Evolutionary conservation across 2,113 vertebrate genomes (phyloP), one percentile per base, ranked within the genome.

Genomic region (Anolis carolinensis): DNA sequence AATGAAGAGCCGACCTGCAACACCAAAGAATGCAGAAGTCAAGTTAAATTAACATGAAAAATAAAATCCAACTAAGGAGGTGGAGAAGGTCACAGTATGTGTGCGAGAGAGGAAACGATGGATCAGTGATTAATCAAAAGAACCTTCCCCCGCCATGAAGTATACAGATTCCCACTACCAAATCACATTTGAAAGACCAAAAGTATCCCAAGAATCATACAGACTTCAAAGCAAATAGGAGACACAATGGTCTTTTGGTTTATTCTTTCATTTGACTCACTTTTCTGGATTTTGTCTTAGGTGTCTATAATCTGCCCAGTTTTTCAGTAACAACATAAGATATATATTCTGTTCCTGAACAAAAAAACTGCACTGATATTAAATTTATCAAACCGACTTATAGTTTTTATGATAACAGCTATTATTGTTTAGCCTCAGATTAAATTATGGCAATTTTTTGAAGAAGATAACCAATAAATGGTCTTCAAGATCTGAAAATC

Each of bases 1-100:
- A 92, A 94, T 90, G 90, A 91, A 89, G 88, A 93, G 92, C 87
- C 92, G 94, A 95, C 88, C 91, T 88, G 89, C 90, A 93, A 94
- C 91, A 94, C 89, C 91, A 92, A 94, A 82, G 88, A 95, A 93
- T 62, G 88, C 91, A 85, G 90, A 84, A 94, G 88, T 91, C 84
- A 90, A 91, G 87, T 91, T 82, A 13, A 94, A 93, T 39, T 93
- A 89, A 91, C 92, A 92, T 86, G 91, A 81, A 91, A 92, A 92
- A 90, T 88, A 90, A 92, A 90, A 87, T 25, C 67, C 59, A 79
- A 44, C 92, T 87, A 89, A 92, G 89, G 89, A 90, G 88, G 0
- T 1, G 77, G 90, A 27, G 90, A 79, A 87, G 74, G 89, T 90
- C 0, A 73, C 84, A 89, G 89, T 89, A 86, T 79, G 81, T 91